Percentiles rank a stretch among this genome's conserved stretches.
Conservation (phyloP, 2,888 invertebrate species). For the Leptopilina syphax region DNA sequence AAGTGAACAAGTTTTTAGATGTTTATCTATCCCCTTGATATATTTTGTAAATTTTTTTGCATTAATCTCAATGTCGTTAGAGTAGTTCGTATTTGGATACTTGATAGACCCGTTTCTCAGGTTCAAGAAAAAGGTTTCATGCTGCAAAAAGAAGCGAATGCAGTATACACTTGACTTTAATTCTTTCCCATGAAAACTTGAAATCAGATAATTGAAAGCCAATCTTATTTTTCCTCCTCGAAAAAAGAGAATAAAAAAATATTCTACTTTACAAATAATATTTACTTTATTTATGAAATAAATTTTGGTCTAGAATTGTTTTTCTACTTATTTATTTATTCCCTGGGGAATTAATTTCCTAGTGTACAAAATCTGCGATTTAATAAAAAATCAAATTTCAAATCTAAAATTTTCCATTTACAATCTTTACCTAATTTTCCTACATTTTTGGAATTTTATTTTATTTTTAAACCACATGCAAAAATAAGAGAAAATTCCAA, state of each 20-base stretch:
- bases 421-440: too few relatives aligned
- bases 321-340: too few relatives aligned
- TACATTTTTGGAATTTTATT: too few relatives aligned
- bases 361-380: too few relatives aligned
- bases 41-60: slow-evolving; percentile 16
- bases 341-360: too few relatives aligned
- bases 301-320: too few relatives aligned
- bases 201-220: slow-evolving; percentile 4
- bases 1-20: slow-evolving; percentile 32
- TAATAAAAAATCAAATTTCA: too few relatives aligned
- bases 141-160: slow-evolving; percentile 10
- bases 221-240: not conserved
- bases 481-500: too few relatives aligned
- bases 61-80: slow-evolving; percentile 47
- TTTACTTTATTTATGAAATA: too few relatives aligned
- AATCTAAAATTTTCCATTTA: too few relatives aligned
- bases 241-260: not conserved
- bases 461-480: too few relatives aligned
- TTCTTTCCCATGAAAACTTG: slow-evolving; percentile 15
- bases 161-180: slow-evolving; percentile 16
- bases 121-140: slow-evolving; percentile 20
- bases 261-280: too few relatives aligned
- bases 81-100: slow-evolving; percentile 64
- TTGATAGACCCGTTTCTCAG: slow-evolving; percentile 60
- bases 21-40: slow-evolving; percentile 16